A percentile compares a stretch with the other conserved stretches of the same genome.
These are phyloP conservation scores for Sandelia bainsii DNA, from an alignment of 2,797 vertebrate species.

Conservation along the genomic window DNA sequence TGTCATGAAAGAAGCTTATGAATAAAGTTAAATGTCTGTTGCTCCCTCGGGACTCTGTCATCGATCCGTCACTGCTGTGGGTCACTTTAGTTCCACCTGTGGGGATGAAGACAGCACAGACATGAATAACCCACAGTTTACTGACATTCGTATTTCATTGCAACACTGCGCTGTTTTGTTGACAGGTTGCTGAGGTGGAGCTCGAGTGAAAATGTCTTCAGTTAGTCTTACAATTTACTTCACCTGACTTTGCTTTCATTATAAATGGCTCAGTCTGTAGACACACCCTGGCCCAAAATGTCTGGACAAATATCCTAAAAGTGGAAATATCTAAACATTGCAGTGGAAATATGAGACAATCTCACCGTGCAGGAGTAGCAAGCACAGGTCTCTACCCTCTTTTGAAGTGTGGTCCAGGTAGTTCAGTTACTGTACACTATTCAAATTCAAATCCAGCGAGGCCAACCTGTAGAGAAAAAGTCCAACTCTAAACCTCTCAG, in stretches of 20 bases:
- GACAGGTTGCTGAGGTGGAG: constrained; percentile 12
- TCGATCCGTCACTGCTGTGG: constrained; percentile 19
- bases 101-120: neutral
- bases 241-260: neutral
- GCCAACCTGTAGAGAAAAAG: constrained; percentile 21
- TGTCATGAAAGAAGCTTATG: constrained; percentile 61
- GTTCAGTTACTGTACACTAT: constrained; percentile 61
- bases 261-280: constrained; percentile 32
- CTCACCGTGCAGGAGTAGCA: neutral
- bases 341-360: constrained; percentile 19
- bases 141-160: constrained; percentile 5
- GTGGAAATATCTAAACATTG: constrained; percentile 39
- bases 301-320: constrained; percentile 39
- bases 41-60: constrained; percentile 41
- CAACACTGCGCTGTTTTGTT: constrained; percentile 15
- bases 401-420: constrained; percentile 56
- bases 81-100: neutral
- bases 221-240: constrained; percentile 30
- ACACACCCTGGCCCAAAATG: constrained; percentile 33
- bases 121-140: neutral
- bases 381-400: constrained; percentile 6
- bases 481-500: constrained; percentile 11
- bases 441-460: constrained; percentile 58
- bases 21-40: constrained; percentile 60
- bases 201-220: constrained; percentile 5